Evolutionary conservation across 2,797 vertebrate species (phyloP).

Genomic region (Threskiornis aethiopicus): DNA sequence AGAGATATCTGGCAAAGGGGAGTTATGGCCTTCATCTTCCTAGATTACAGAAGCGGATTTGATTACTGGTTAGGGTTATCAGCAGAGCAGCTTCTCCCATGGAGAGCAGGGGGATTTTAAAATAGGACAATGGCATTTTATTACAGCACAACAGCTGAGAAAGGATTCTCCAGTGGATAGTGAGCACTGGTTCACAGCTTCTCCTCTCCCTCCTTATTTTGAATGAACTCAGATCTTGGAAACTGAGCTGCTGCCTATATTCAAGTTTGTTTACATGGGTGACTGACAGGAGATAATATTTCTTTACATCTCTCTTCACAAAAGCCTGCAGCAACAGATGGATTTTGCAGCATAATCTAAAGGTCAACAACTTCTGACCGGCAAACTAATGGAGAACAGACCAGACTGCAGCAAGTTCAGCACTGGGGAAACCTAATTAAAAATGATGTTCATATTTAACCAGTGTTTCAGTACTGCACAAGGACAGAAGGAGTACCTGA

Average conservation of each 20-base stretch:
- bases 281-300: slow-evolving; percentile 13
- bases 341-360: slow-evolving; percentile 39
- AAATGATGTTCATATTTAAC: neutral
- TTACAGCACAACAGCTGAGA: neutral
- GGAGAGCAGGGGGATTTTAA: neutral
- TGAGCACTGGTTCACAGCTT: neutral
- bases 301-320: slow-evolving; percentile 10
- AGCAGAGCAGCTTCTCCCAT: neutral
- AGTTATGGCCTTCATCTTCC: neutral
- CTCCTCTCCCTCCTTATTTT: neutral
- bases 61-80: neutral
- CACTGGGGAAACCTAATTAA: slow-evolving; percentile 18
- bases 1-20: neutral
- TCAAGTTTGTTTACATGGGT: slow-evolving; percentile 15
- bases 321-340: slow-evolving; percentile 50
- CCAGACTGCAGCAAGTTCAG: neutral
- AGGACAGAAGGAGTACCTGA: neutral
- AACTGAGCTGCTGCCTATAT: neutral
- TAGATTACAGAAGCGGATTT: neutral
- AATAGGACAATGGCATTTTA: neutral
- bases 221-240: neutral
- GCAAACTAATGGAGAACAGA: slow-evolving; percentile 9
- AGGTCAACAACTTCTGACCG: slow-evolving; percentile 39
- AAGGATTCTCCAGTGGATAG: neutral
- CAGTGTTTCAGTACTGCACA: neutral